These are phyloP conservation scores for Lacerta bilineata DNA, from an alignment of 2,797 vertebrate genomes.

Conservation along the genomic window DNA sequence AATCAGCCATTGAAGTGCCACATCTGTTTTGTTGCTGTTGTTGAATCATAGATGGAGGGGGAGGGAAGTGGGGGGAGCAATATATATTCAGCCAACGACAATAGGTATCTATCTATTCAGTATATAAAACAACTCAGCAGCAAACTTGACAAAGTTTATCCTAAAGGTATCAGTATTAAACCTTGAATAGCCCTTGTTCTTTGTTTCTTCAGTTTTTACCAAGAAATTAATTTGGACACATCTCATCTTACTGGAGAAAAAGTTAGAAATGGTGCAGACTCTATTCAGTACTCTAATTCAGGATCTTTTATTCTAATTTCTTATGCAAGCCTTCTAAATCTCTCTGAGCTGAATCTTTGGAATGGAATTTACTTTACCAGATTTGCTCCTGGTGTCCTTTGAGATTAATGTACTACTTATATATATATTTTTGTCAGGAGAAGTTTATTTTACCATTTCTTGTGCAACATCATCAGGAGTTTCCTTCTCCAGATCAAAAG, in stretches of 20 bases:
- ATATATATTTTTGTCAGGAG: constrained; percentile 52
- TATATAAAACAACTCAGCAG: neutral
- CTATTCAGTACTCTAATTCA: neutral
- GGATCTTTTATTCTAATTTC: neutral
- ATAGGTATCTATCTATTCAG: neutral
- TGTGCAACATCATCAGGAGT: constrained; percentile 95
- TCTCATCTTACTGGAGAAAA: neutral
- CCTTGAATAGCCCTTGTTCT: neutral
- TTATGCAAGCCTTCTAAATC: neutral
- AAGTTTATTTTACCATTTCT: constrained; percentile 91
- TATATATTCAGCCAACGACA: neutral
- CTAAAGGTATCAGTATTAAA: neutral
- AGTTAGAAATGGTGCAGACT: neutral
- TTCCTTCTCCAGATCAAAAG: constrained; percentile 95
- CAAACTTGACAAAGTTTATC: constrained; percentile 4
- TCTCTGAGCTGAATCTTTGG: neutral
- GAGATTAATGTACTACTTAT: constrained; percentile 52
- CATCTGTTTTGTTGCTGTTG: neutral
- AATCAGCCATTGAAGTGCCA: neutral
- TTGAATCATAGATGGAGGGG: neutral
- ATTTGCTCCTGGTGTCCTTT: neutral
- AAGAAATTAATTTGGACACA: neutral
- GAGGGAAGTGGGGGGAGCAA: neutral
- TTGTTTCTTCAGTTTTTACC: neutral
- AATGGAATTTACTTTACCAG: constrained; percentile 52